Conservation (phyloP, 2,113 vertebrate genomes). For the Psammodynastes pulverulentus region DNA sequence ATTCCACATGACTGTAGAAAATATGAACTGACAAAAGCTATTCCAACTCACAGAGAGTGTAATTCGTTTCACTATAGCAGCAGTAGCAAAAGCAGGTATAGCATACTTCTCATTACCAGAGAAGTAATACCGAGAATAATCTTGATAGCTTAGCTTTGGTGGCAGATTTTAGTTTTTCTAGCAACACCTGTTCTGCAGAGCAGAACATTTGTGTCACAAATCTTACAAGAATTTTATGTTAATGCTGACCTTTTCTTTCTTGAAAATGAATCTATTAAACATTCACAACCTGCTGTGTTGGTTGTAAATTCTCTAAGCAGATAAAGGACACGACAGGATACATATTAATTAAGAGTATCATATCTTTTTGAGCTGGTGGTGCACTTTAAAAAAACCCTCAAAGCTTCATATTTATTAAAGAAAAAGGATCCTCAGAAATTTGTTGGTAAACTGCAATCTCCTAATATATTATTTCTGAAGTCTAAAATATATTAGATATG, state of each 20-base stretch:
- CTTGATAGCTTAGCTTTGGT: constrained; percentile 40
- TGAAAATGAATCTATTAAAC: constrained; percentile 69
- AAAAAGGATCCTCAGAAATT: neutral
- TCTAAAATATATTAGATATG: neutral
- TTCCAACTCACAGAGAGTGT: constrained; percentile 18
- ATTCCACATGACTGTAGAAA: neutral
- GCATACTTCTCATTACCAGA: constrained; percentile 23
- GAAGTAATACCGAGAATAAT: constrained; percentile 35
- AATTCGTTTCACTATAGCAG: neutral
- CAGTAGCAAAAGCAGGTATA: neutral
- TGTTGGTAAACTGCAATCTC: neutral
- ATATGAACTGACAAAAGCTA: constrained; percentile 12
- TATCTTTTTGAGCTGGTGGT: constrained; percentile 39
- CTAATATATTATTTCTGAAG: neutral
- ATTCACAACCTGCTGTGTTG: constrained; percentile 70
- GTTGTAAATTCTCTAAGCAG: constrained; percentile 67
- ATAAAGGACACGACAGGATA: constrained; percentile 64
- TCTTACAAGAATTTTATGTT: constrained; percentile 73
- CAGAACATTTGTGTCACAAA: constrained; percentile 67
- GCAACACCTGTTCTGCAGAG: constrained; percentile 67
- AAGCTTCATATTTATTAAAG: neutral
- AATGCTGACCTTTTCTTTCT: constrained; percentile 76
- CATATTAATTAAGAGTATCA: constrained; percentile 63
- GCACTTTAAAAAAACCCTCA: neutral
- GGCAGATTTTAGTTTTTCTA: constrained; percentile 55